These are phyloP conservation scores for Masticophis lateralis DNA, from an alignment of 2,797 vertebrate genomes.

Conservation along the genomic window DNA sequence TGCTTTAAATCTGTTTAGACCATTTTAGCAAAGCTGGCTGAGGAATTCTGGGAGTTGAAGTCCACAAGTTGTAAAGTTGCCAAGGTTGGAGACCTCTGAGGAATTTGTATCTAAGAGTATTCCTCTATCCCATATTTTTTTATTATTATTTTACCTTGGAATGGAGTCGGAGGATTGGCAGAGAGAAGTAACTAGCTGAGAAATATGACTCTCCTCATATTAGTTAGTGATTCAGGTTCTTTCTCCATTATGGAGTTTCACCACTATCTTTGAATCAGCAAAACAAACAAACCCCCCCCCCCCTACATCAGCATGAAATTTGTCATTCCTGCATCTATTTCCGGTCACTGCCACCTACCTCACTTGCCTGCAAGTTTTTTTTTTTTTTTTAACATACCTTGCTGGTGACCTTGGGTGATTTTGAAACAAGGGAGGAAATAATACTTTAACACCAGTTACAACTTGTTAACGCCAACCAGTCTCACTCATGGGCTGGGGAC, in stretches of 20 bases:
- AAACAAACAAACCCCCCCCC: no score
- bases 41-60: no score
- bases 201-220: not conserved
- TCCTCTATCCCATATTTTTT: not conserved
- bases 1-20: not conserved
- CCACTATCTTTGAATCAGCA: not conserved
- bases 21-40: no score
- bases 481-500: not conserved
- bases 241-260: not conserved
- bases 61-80: no score
- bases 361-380: not conserved
- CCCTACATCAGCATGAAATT: not conserved
- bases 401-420: not conserved
- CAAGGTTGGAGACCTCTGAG: not conserved
- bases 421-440: not conserved
- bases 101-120: not conserved
- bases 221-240: not conserved
- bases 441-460: not conserved
- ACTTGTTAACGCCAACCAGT: not conserved
- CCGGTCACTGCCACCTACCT: not conserved
- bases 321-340: not conserved
- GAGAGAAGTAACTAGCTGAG: not conserved
- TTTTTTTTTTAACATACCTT: not conserved
- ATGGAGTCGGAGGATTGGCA: not conserved
- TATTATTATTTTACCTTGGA: not conserved